Conservation (phyloP, 2,888 invertebrate species). For the Callimorpha dominula region DNA sequence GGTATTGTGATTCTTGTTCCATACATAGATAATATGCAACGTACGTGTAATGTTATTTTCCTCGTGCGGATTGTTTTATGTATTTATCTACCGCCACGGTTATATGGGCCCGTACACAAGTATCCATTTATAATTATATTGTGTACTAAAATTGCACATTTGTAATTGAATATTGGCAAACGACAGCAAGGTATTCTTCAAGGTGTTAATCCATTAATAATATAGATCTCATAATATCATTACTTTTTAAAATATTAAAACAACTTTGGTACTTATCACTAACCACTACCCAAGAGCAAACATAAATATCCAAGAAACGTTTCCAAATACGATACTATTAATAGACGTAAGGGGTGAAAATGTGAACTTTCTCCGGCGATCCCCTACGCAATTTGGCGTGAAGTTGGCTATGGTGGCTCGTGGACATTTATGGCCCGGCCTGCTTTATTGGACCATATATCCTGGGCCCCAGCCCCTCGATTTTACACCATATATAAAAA, state of each 20-base stretch:
- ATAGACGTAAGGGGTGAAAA: conserved; percentile 45
- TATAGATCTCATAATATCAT: not conserved
- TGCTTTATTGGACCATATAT: conserved; percentile 83
- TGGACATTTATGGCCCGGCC: conserved; percentile 72
- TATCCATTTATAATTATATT: too few relatives aligned
- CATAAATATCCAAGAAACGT: conserved; percentile 46
- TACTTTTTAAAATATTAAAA: not conserved
- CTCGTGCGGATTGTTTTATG: too few relatives aligned
- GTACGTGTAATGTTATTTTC: too few relatives aligned
- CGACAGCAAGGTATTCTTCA: too few relatives aligned
- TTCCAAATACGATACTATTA: conserved; percentile 47
- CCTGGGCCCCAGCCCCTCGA: conserved; percentile 60
- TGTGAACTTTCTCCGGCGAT: conserved; percentile 47
- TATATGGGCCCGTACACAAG: too few relatives aligned
- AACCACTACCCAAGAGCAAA: conserved; percentile 19
- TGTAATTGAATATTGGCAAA: too few relatives aligned
- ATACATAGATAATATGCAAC: too few relatives aligned
- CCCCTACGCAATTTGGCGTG: conserved; percentile 72
- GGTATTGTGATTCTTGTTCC: not conserved
- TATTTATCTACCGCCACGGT: too few relatives aligned
- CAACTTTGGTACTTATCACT: not conserved
- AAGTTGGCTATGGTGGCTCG: conserved; percentile 62
- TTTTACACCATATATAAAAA: conserved; percentile 74
- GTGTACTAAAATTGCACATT: too few relatives aligned
- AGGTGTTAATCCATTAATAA: too few relatives aligned